Percentiles rank a stretch among this genome's conserved stretches.
Evolutionary conservation across 2,888 invertebrate species (phyloP).

Genomic region (Aphelenchoides bicaudatus): DNA sequence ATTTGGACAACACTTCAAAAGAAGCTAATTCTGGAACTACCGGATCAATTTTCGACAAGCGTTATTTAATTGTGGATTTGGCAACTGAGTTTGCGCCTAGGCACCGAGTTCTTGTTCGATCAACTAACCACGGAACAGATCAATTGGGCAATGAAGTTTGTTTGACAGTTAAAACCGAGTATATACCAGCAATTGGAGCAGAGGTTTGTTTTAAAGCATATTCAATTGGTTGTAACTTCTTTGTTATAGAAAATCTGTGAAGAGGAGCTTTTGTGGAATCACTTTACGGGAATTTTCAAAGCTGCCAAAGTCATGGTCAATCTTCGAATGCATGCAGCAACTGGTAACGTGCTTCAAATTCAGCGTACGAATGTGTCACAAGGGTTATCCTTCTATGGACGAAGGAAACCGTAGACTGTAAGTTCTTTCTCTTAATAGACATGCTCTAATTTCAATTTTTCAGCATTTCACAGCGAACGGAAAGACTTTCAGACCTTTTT

Average conservation of each 20-base stretch:
- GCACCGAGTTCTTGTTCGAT: conserved; percentile 26
- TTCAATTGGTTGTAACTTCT: background rate
- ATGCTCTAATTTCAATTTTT: background rate
- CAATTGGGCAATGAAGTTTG: conserved; percentile 8
- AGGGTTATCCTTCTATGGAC: conserved; percentile 17
- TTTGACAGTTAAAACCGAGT: conserved; percentile 27
- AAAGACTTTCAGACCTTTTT: conserved; percentile 25
- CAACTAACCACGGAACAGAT: conserved; percentile 32
- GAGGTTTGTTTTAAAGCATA: conserved; percentile 23
- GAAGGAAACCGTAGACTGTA: conserved; percentile 16
- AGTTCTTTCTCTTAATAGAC: background rate
- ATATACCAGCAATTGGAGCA: conserved; percentile 35
- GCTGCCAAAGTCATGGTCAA: conserved; percentile 23
- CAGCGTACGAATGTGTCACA: conserved; percentile 14
- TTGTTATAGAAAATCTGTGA: conserved; percentile 20
- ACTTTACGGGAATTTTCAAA: conserved; percentile 28
- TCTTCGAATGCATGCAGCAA: conserved; percentile 21
- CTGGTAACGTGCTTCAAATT: conserved; percentile 25
- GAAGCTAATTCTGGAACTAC: background rate
- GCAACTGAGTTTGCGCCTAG: conserved; percentile 2
- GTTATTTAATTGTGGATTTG: conserved; percentile 20
- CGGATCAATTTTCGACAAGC: conserved; percentile 21
- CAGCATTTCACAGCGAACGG: conserved; percentile 25
- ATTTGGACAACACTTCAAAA: background rate
- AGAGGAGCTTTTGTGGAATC: conserved; percentile 25